These are phyloP conservation scores for Promerops cafer DNA, from an alignment of 2,113 vertebrate species.

Conservation along the genomic window DNA sequence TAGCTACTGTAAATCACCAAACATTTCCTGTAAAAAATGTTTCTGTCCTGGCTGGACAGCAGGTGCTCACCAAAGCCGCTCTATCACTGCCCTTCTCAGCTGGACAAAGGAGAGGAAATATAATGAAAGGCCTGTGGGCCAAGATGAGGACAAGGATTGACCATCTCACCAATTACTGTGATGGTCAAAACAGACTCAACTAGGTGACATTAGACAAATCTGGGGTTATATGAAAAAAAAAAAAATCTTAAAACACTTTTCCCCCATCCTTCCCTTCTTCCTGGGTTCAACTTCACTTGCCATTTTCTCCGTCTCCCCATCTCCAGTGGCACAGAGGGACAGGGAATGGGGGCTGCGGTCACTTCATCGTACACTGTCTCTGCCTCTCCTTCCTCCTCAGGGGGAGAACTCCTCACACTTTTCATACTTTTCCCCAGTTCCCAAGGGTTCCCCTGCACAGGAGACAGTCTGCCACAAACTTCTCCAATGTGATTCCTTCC, in stretches of 20 bases:
- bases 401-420: neutral
- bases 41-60: neutral
- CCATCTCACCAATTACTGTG: accelerated
- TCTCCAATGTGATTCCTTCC: neutral
- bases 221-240: neutral
- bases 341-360: accelerated
- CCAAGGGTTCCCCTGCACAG: neutral
- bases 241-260: neutral
- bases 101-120: neutral
- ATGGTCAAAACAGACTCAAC: neutral
- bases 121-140: neutral
- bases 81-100: neutral
- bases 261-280: neutral
- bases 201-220: neutral
- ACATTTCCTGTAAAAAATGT: neutral
- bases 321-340: neutral
- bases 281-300: neutral
- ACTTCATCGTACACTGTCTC: neutral
- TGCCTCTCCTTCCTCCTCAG: neutral
- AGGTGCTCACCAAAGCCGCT: neutral
- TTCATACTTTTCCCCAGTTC: neutral
- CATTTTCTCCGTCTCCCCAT: neutral
- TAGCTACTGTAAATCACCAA: neutral
- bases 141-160: too few species aligned
- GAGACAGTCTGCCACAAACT: neutral